Conservation (phyloP, 1,140 invertebrate species). For the Trialeurodes vaporariorum region DNA sequence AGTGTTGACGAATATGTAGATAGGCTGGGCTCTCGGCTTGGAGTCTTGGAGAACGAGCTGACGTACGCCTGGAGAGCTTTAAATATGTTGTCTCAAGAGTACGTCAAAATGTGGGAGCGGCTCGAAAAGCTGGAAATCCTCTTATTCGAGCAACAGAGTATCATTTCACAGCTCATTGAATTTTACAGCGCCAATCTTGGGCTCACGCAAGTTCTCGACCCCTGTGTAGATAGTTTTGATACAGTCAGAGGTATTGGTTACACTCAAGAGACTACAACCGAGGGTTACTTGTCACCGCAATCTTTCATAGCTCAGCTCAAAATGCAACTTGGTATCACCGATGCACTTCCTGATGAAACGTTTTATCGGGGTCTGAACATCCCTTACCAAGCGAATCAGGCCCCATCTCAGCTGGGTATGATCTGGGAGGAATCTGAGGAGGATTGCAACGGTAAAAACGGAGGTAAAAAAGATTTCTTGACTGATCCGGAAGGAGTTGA, state of each 20-base stretch:
- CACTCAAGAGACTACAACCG: neutral
- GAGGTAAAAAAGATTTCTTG: constrained; percentile 21
- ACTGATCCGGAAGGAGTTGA: constrained; percentile 25
- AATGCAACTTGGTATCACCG: constrained; percentile 36
- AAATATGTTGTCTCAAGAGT: constrained; percentile 80
- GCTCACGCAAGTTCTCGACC: constrained; percentile 15
- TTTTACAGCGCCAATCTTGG: constrained; percentile 42
- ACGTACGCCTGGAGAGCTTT: constrained; percentile 84
- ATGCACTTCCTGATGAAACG: constrained; percentile 22
- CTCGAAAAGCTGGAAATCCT: constrained; percentile 83
- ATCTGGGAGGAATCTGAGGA: constrained; percentile 59
- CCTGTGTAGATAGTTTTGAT: constrained; percentile 13
- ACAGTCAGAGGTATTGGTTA: neutral
- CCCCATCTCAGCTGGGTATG: constrained; percentile 57
- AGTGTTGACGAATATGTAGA: constrained; percentile 73
- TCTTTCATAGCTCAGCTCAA: constrained; percentile 39
- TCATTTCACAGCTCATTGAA: constrained; percentile 77
- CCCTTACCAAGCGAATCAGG: constrained; percentile 67
- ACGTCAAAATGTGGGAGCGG: constrained; percentile 86
- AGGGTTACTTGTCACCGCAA: constrained; percentile 26
- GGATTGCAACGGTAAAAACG: constrained; percentile 36
- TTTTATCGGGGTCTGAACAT: constrained; percentile 81
- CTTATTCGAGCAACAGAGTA: constrained; percentile 77
- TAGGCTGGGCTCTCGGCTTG: constrained; percentile 67
- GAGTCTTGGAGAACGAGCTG: constrained; percentile 76